Evolutionary conservation across 2,113 vertebrate genomes (phyloP).

Genomic region (Cathartes aura): DNA sequence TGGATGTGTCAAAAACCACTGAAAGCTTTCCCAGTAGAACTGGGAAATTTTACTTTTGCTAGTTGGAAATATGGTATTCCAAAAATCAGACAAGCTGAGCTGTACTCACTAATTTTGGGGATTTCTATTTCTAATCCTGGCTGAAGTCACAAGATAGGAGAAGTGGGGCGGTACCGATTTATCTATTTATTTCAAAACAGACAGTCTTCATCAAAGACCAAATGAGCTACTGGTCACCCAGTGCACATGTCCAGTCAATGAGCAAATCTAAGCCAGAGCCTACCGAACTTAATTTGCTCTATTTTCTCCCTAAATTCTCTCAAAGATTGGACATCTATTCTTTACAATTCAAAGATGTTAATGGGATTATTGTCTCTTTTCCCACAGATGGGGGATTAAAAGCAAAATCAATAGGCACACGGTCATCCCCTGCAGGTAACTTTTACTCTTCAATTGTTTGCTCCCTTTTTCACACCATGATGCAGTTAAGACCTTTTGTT

Average conservation of each 20-base stretch:
- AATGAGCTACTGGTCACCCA: background rate
- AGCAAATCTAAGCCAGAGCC: background rate
- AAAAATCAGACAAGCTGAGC: background rate
- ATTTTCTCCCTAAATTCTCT: background rate
- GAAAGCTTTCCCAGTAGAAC: background rate
- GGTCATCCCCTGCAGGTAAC: background rate
- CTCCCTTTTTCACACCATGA: background rate
- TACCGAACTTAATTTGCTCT: background rate
- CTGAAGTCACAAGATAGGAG: background rate
- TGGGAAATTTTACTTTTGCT: background rate
- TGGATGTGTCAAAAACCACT: background rate
- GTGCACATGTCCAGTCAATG: background rate
- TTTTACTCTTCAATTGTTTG: background rate
- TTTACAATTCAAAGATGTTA: background rate
- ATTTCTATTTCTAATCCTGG: background rate
- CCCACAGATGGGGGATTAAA: background rate
- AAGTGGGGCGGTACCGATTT: background rate
- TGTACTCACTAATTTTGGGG: rapidly evolving
- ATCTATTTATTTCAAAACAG: background rate
- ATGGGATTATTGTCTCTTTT: background rate
- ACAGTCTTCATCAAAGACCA: background rate
- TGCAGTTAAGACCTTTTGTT: background rate
- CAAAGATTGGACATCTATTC: background rate
- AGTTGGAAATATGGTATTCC: background rate
- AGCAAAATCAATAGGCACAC: background rate